Evolutionary conservation across 1,140 invertebrate genomes (phyloP).

Genomic region (Telenomus remus): DNA sequence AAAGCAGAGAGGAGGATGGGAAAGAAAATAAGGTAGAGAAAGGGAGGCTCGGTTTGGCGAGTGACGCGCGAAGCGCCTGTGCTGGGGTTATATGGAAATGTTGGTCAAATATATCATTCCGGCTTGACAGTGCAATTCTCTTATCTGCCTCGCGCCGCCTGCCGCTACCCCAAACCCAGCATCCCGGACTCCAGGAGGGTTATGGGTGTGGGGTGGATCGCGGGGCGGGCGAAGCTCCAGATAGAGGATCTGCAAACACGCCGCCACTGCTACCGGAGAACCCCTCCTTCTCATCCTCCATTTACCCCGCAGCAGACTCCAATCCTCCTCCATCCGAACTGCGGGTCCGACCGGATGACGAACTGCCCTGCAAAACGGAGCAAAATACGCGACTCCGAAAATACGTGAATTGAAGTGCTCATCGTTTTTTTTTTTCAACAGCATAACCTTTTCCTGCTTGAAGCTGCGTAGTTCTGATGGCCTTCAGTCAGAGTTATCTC

Average conservation of each 20-base stretch:
- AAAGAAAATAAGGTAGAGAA: constrained; percentile 64
- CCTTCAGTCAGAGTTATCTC: no score
- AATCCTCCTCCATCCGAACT: constrained; percentile 60
- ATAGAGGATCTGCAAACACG: constrained; percentile 77
- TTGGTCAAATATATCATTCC: constrained; percentile 91
- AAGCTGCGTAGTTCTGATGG: no score
- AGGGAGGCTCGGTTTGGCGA: constrained; percentile 60
- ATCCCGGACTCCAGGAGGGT: constrained; percentile 63
- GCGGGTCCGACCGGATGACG: constrained; percentile 67
- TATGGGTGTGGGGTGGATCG: constrained; percentile 64
- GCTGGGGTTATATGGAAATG: constrained; percentile 83
- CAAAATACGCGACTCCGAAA: constrained; percentile 65
- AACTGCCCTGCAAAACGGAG: constrained; percentile 69
- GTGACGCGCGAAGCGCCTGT: constrained; percentile 71
- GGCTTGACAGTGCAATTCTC: constrained; percentile 90
- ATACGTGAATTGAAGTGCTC: constrained; percentile 63
- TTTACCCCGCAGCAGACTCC: constrained; percentile 60
- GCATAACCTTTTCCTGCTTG: no score
- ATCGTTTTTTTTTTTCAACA: background rate
- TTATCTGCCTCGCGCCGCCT: constrained; percentile 79
- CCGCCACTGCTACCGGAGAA: constrained; percentile 57
- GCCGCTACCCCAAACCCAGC: constrained; percentile 65
- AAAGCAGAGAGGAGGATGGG: constrained; percentile 38
- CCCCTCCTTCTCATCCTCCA: constrained; percentile 61
- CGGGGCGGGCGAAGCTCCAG: constrained; percentile 68